Conservation (phyloP, 1,140 invertebrate species). For the Pantala flavescens region DNA sequence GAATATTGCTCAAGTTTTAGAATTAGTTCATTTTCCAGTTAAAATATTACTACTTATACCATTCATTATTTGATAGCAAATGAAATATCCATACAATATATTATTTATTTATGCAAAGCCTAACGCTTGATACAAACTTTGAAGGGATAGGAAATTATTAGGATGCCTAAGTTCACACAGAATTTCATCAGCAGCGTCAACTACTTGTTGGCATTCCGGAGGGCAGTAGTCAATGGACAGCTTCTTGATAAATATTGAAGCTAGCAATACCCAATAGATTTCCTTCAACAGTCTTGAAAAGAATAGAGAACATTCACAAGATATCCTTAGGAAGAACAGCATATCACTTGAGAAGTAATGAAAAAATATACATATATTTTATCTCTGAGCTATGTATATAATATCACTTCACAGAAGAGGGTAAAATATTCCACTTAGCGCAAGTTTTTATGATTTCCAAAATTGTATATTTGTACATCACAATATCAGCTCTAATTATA, state of each 20-base stretch:
- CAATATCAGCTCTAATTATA: background rate
- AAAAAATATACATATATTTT: constrained; percentile 10
- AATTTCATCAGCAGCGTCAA: background rate
- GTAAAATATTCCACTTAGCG: constrained; percentile 7
- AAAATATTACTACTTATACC: background rate
- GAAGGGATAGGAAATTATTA: background rate
- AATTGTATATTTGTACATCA: constrained; percentile 1
- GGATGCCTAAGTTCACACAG: background rate
- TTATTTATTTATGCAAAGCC: background rate
- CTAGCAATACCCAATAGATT: background rate
- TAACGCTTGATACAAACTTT: background rate
- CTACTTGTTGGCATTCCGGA: background rate
- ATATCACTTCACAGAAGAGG: constrained; percentile 5
- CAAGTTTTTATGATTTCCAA: background rate
- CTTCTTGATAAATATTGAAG: background rate
- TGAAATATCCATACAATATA: background rate
- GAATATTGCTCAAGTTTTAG: constrained; percentile 10
- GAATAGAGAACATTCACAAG: background rate
- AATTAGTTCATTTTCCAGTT: background rate
- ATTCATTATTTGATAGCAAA: background rate
- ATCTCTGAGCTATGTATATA: background rate
- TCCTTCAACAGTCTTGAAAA: background rate
- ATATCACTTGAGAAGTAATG: constrained; percentile 10
- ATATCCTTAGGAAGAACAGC: constrained; percentile 1
- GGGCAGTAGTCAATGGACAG: background rate